Conservation (phyloP, 2,797 vertebrate species). For the Coregonus sp. region DNA sequence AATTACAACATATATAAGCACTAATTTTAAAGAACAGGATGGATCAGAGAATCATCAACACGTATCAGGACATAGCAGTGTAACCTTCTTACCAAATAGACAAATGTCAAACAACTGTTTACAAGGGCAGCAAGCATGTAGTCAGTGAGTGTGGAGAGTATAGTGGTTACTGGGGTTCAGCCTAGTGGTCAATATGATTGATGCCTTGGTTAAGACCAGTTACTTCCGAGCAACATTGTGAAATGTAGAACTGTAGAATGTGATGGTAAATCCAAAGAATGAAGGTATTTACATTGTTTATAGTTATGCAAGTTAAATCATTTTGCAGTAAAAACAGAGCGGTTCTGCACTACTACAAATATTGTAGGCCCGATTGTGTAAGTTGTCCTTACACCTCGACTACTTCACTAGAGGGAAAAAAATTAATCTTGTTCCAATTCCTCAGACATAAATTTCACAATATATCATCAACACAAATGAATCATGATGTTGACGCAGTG, state of each 20-base stretch:
- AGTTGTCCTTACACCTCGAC: slow-evolving; percentile 11
- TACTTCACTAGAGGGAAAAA: slow-evolving; percentile 7
- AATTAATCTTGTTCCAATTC: slow-evolving; percentile 33
- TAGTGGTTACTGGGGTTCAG: slow-evolving; percentile 20
- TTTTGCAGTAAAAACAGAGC: slow-evolving; percentile 13
- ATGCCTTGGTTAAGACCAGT: neutral
- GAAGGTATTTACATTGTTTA: slow-evolving; percentile 53
- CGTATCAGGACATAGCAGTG: neutral
- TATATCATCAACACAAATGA: slow-evolving; percentile 30
- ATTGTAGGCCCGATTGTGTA: slow-evolving; percentile 1
- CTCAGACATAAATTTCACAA: slow-evolving; percentile 65
- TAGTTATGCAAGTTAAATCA: slow-evolving; percentile 1
- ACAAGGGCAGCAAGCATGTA: neutral
- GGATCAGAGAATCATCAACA: slow-evolving; percentile 16
- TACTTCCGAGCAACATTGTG: slow-evolving; percentile 41
- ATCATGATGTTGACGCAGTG: slow-evolving; percentile 27
- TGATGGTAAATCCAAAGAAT: slow-evolving; percentile 14
- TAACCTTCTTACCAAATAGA: neutral
- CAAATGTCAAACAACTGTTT: too few species aligned
- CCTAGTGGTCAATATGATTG: slow-evolving; percentile 5
- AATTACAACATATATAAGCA: neutral
- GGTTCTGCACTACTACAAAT: slow-evolving; percentile 14
- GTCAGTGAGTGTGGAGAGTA: neutral
- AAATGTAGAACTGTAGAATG: neutral
- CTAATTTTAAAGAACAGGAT: slow-evolving; percentile 30